phyloP scores from a whole-genome alignment of 2,888 invertebrate species.

The Lasioglossum pauxillum region DNA sequence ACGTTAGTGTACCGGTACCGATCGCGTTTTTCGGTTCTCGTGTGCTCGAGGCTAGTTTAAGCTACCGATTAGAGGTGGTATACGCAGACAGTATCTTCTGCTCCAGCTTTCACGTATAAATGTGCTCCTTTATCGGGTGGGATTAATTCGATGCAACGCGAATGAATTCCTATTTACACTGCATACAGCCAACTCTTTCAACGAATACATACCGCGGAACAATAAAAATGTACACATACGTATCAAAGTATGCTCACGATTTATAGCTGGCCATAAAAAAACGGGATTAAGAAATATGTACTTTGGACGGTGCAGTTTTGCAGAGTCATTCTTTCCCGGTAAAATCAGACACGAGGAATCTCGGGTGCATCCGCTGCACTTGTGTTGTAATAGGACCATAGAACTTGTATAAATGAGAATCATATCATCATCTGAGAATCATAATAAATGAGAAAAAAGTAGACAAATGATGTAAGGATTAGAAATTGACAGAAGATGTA shows the following conservation, averaged over 20 bases:
- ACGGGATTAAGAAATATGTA: not conserved
- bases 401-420: not conserved
- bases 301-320: not conserved
- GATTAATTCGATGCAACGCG: slow-evolving; percentile 14
- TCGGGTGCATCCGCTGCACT: not conserved
- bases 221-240: not conserved
- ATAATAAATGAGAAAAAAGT: too few relatives aligned
- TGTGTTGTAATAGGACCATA: too few relatives aligned
- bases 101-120: slow-evolving; percentile 8
- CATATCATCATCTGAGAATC: too few relatives aligned
- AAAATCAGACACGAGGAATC: not conserved
- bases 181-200: not conserved
- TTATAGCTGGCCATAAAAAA: not conserved
- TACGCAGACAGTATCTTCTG: not conserved
- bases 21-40: slow-evolving; percentile 18
- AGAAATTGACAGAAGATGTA: too few relatives aligned
- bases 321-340: not conserved
- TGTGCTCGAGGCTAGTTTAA: not conserved
- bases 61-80: slow-evolving; percentile 9
- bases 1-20: slow-evolving; percentile 16
- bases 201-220: not conserved
- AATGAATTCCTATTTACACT: slow-evolving; percentile 1
- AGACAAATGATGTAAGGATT: not conserved
- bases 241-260: not conserved
- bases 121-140: not conserved